phyloP scores from a whole-genome alignment of 2,888 invertebrate genomes.

The Philopedon plagiatum region DNA sequence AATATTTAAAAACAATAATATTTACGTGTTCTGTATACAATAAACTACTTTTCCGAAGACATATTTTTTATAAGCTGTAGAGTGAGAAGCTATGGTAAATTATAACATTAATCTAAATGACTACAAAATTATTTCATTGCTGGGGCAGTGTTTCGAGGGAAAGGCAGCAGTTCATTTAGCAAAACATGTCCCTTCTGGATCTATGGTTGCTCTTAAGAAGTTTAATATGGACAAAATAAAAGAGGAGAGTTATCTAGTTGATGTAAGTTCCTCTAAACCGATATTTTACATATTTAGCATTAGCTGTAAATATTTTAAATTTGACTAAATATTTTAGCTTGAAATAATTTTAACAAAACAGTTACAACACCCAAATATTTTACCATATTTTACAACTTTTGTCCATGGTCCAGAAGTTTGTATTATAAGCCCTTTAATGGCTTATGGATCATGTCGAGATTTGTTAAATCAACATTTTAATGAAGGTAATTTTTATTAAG shows the following conservation, averaged over 20 bases:
- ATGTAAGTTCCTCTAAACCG: slow-evolving; percentile 65
- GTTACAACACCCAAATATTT: slow-evolving; percentile 84
- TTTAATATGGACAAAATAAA: slow-evolving; percentile 82
- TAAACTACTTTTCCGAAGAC: too few species aligned
- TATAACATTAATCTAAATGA: slow-evolving; percentile 74
- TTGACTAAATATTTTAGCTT: slow-evolving; percentile 79
- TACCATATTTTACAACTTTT: slow-evolving; percentile 83
- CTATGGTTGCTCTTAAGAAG: slow-evolving; percentile 81
- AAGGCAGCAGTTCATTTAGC: slow-evolving; percentile 81
- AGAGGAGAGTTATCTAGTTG: slow-evolving; percentile 74
- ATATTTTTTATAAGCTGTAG: background rate
- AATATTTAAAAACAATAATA: slow-evolving; percentile 1
- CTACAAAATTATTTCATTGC: slow-evolving; percentile 78
- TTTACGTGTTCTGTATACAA: background rate
- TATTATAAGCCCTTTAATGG: slow-evolving; percentile 87
- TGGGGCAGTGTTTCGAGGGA: slow-evolving; percentile 80
- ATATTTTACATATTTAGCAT: too few species aligned
- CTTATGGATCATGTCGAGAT: slow-evolving; percentile 87
- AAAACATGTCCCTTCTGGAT: slow-evolving; percentile 76
- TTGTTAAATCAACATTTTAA: slow-evolving; percentile 83
- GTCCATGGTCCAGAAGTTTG: slow-evolving; percentile 84
- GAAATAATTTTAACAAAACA: slow-evolving; percentile 85
- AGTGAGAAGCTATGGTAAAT: slow-evolving; percentile 18
- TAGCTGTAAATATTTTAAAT: slow-evolving; percentile 1
- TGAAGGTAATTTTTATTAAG: slow-evolving; percentile 63